Evolutionary conservation across 2,888 invertebrate species (phyloP), one percentile per base, ranked within the genome.

Genomic region (Onchidella celtica): DNA sequence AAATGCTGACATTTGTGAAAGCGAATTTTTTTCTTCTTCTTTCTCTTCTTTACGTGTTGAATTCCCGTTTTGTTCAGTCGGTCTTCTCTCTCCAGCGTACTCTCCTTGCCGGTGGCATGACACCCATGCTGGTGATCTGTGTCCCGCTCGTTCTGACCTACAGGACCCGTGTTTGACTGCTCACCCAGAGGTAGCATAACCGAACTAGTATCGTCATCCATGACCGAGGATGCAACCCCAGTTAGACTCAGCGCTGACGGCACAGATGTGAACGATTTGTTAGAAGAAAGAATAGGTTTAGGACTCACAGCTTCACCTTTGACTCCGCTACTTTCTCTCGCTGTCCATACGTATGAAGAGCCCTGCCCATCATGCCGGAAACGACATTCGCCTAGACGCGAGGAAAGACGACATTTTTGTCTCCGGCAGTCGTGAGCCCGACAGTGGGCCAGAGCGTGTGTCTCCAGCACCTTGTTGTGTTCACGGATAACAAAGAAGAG

Each of bases 401-500:
- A 65, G 14, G n/a, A 29, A 24, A 76, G 14, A 2, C n/a, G 36
- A 36, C 76, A 76, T 2, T 65, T 4, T 3, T 76, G 65, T 14
- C 14, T 47, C 21, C 29, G 34, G 65, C 76, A 76, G 17, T 63
- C 36, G 38, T 73, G 34, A 2, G 36, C 1, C n/a, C 59, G 55
- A 59, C 24, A 61, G 2, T 74, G 74, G 9, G 40, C 40, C 61
- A 14, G 24, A 0, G 77, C 57, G 36, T 77, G 77, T 1, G 36
- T 68, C 47, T 66, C 68, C 40, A 77, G 36, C 29, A 57, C 57
- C n/a, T 36, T 66, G 55, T 77, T 77, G 57, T 77, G 77, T 1
- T 77, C 57, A 55, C 77, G 55, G 38, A 77, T 77, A 21, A 77
- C 27, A 57, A 77, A 77, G 29, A 77, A 77, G 21, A 77, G 36